phyloP scores from a whole-genome alignment of 2,888 invertebrate genomes.

The Idaea aversata region DNA sequence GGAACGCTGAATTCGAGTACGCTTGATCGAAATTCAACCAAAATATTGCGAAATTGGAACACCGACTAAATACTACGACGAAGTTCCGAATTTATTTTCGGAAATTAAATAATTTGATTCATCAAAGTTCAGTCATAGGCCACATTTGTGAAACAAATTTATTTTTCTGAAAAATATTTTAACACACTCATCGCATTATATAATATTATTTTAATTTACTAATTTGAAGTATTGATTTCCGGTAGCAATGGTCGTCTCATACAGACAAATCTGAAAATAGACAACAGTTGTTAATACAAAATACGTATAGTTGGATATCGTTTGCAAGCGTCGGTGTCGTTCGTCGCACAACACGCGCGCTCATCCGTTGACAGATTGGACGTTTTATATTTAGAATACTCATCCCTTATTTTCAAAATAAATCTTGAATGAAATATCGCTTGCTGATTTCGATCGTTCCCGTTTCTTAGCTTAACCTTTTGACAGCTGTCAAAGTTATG shows the following conservation, averaged over 20 bases:
- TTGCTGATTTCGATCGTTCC: constrained; percentile 53
- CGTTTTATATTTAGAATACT: constrained; percentile 71
- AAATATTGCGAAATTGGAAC: constrained; percentile 44
- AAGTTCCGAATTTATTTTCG: no score
- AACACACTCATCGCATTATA: no score
- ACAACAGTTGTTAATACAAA: constrained; percentile 53
- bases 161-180: no score
- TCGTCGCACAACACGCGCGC: constrained; percentile 74
- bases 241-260: constrained; percentile 61
- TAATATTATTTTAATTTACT: constrained; percentile 37
- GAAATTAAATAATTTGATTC: no score
- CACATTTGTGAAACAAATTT: no score
- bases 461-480: constrained; percentile 19
- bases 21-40: constrained; percentile 50
- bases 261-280: constrained; percentile 76
- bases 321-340: constrained; percentile 74
- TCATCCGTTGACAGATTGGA: constrained; percentile 78
- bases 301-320: constrained; percentile 51
- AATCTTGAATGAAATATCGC: constrained; percentile 68
- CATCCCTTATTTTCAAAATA: constrained; percentile 67
- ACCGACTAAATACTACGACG: constrained; percentile 17
- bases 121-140: no score
- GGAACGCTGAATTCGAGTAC: constrained; percentile 56
- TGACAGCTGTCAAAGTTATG: constrained; percentile 5
- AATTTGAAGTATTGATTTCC: constrained; percentile 67